Percentiles rank a stretch among this genome's conserved stretches.
Evolutionary conservation across 2,797 vertebrate genomes (phyloP).

Genomic region (Agapornis canus): DNA sequence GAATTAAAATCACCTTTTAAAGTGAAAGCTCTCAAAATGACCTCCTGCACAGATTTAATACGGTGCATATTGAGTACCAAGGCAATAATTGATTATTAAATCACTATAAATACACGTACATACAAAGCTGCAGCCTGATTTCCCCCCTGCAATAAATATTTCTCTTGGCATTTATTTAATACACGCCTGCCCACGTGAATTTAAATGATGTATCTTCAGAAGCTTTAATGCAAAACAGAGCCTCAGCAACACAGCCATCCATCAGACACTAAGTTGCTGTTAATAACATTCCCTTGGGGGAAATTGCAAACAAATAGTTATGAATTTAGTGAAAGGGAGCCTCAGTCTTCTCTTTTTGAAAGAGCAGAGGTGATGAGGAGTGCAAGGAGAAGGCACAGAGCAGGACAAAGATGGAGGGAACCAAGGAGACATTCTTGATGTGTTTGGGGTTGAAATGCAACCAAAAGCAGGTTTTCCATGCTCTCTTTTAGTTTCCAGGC

Average conservation of each 20-base stretch:
- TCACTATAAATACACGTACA: background rate
- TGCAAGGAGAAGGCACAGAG: background rate
- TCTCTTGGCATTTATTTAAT: conserved; percentile 70
- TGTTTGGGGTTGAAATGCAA: background rate
- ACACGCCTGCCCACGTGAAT: conserved; percentile 67
- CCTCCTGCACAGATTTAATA: conserved; percentile 43
- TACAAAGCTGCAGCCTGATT: background rate
- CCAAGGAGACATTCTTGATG: background rate
- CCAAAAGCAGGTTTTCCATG: accelerated
- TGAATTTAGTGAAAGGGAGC: conserved; percentile 55
- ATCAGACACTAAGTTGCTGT: conserved; percentile 72
- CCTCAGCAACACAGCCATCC: conserved; percentile 60
- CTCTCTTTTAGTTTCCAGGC: background rate
- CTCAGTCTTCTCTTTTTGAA: conserved; percentile 64
- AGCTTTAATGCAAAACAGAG: conserved; percentile 70
- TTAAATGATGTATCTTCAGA: conserved; percentile 65
- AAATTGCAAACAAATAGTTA: conserved; percentile 72
- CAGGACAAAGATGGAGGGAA: background rate
- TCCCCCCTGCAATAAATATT: conserved; percentile 47
- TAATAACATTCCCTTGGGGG: conserved; percentile 72
- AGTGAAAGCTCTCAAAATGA: background rate
- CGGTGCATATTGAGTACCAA: conserved; percentile 7
- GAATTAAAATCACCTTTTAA: conserved; percentile 41
- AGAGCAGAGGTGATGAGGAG: conserved; percentile 7
- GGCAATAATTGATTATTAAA: conserved; percentile 66